Conservation (phyloP, 2,113 vertebrate species). For the Raja brachyura region DNA sequence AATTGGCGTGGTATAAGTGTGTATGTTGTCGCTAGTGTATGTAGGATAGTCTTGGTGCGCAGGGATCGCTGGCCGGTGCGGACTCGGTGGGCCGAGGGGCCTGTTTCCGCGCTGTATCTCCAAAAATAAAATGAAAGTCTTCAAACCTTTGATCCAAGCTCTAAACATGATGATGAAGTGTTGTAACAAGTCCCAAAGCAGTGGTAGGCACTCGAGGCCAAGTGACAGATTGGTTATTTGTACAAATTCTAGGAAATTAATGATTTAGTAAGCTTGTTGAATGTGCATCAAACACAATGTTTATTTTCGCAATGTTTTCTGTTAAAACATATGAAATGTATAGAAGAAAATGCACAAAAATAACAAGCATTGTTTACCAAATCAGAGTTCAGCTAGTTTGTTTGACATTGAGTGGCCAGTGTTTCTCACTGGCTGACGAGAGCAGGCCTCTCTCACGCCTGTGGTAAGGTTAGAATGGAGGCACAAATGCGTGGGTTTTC, state of each 20-base stretch:
- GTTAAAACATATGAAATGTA: neutral
- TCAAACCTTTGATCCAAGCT: neutral
- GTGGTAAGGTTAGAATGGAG: too few relatives aligned
- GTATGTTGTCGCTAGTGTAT: too few relatives aligned
- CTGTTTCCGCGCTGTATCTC: too few relatives aligned
- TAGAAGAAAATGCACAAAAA: neutral
- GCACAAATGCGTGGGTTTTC: too few relatives aligned
- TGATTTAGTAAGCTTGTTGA: neutral
- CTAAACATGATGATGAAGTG: neutral
- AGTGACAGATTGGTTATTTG: neutral
- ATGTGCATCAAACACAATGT: neutral
- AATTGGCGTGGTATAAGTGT: too few relatives aligned
- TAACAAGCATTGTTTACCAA: neutral
- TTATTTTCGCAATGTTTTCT: neutral
- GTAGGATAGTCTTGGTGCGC: too few relatives aligned
- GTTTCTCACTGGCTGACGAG: too few relatives aligned
- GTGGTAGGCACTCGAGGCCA: neutral
- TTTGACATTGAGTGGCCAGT: too few relatives aligned
- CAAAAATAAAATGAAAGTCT: too few relatives aligned
- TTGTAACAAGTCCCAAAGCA: neutral
- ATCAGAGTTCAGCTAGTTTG: neutral
- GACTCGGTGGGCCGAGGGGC: too few relatives aligned
- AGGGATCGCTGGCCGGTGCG: too few relatives aligned
- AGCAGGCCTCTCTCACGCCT: too few relatives aligned
- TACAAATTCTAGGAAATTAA: neutral